These are phyloP conservation scores for Cinclus cinclus DNA, from an alignment of 2,113 vertebrate genomes.

Conservation along the genomic window DNA sequence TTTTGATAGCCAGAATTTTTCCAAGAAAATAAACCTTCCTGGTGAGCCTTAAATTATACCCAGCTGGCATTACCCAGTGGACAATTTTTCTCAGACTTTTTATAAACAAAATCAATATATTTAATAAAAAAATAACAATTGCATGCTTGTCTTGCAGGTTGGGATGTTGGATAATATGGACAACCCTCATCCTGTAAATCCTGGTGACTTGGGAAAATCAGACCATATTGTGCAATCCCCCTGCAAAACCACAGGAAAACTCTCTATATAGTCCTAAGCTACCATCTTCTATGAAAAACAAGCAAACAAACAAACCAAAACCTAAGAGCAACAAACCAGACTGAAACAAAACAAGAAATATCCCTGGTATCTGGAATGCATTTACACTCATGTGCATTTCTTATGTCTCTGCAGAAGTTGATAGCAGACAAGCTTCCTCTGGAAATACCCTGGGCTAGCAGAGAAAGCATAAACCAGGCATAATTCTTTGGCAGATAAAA, in stretches of 20 bases:
- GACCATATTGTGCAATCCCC: neutral
- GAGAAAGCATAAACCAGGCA: neutral
- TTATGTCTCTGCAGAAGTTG: neutral
- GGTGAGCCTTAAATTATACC: neutral
- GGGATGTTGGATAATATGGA: neutral
- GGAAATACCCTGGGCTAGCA: neutral
- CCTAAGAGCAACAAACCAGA: neutral
- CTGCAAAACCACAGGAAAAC: neutral
- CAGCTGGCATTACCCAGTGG: neutral
- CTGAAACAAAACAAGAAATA: neutral
- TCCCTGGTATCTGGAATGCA: neutral
- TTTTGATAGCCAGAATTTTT: neutral
- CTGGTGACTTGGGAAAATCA: neutral
- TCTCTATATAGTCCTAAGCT: neutral
- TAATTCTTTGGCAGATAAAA: neutral
- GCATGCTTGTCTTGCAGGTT: neutral
- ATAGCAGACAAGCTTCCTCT: neutral
- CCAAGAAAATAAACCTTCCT: neutral
- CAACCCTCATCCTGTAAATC: neutral
- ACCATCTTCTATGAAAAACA: neutral
- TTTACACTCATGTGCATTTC: neutral
- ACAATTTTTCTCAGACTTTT: neutral
- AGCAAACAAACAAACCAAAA: neutral
- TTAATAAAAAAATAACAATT: neutral
- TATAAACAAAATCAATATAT: neutral